Percentiles rank a stretch among this genome's conserved stretches.
These are phyloP conservation scores for Cheilosia pagana DNA, from an alignment of 2,888 invertebrate genomes.

Conservation along the genomic window DNA sequence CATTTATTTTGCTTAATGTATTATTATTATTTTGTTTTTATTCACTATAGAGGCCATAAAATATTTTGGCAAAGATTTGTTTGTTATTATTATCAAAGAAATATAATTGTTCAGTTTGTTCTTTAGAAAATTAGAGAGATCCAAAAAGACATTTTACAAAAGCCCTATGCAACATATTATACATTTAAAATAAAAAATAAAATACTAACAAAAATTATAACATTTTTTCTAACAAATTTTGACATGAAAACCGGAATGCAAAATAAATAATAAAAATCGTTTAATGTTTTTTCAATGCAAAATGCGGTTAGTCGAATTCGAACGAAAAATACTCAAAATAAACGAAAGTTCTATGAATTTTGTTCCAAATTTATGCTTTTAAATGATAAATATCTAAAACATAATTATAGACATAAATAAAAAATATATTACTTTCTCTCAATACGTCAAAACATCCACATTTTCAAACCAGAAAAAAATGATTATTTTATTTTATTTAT, in stretches of 20 bases:
- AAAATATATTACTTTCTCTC: slow-evolving; percentile 55
- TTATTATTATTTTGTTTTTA: slow-evolving; percentile 32
- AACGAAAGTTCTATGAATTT: slow-evolving; percentile 61
- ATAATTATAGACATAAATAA: slow-evolving; percentile 59
- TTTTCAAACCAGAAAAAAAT: slow-evolving; percentile 72
- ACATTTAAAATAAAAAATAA: slow-evolving; percentile 18
- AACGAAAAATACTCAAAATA: slow-evolving; percentile 20
- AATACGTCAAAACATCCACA: slow-evolving; percentile 76
- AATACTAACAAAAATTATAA: slow-evolving; percentile 4
- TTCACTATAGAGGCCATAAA: slow-evolving; percentile 52
- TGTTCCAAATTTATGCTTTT: slow-evolving; percentile 54
- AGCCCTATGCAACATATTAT: slow-evolving; percentile 63
- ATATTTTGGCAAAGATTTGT: slow-evolving; percentile 42
- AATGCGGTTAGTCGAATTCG: slow-evolving; percentile 65
- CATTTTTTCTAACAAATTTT: slow-evolving; percentile 8
- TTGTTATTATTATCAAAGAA: background rate
- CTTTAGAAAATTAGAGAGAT: slow-evolving; percentile 54
- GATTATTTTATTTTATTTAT: slow-evolving; percentile 40
- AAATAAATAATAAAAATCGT: slow-evolving; percentile 10
- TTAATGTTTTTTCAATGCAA: slow-evolving; percentile 53
- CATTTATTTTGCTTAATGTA: slow-evolving; percentile 45
- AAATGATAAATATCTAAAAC: slow-evolving; percentile 49
- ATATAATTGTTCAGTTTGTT: slow-evolving; percentile 11
- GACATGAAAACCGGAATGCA: slow-evolving; percentile 35
- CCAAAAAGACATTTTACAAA: slow-evolving; percentile 74